Conservation (phyloP, 2,797 vertebrate genomes). For the Trichosurus vulpecula region DNA sequence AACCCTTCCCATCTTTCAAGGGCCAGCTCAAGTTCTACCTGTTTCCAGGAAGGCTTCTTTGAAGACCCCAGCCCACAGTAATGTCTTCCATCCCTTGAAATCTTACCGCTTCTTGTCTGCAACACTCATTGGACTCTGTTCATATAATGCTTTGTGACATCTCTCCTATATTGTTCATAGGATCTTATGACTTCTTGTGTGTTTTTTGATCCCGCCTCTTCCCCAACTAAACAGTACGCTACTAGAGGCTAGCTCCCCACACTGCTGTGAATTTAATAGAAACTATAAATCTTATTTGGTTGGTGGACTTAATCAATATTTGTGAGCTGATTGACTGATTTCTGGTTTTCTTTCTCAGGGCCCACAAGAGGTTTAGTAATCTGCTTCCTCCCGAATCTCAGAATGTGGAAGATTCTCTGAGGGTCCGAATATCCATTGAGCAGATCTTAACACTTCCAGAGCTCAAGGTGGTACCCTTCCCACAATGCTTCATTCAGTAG, state of each 20-base stretch:
- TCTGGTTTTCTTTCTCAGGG: constrained; percentile 84
- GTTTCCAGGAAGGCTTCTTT: not conserved
- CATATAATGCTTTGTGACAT: not conserved
- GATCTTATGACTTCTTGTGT: not conserved
- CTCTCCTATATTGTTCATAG: not conserved
- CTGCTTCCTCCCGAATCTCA: constrained; percentile 87
- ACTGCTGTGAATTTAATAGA: not conserved
- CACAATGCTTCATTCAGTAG: not conserved
- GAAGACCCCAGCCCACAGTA: not conserved
- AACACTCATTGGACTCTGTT: not conserved
- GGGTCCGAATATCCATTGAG: constrained; percentile 79
- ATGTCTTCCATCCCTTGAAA: not conserved
- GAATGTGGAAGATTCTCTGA: constrained; percentile 63
- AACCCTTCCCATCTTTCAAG: not conserved
- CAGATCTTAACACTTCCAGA: constrained; percentile 91
- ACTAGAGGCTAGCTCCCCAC: too few species aligned
- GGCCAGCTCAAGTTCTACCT: not conserved
- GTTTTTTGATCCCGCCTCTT: not conserved
- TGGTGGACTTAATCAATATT: not conserved
- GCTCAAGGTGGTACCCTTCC: constrained; percentile 88
- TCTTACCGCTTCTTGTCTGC: not conserved
- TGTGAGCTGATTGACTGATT: not conserved
- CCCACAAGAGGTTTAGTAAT: constrained; percentile 91
- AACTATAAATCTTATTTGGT: not conserved
- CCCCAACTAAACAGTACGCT: not conserved